phyloP scores from a whole-genome alignment of 2,888 invertebrate genomes.

The Andricus quercusramuli region DNA sequence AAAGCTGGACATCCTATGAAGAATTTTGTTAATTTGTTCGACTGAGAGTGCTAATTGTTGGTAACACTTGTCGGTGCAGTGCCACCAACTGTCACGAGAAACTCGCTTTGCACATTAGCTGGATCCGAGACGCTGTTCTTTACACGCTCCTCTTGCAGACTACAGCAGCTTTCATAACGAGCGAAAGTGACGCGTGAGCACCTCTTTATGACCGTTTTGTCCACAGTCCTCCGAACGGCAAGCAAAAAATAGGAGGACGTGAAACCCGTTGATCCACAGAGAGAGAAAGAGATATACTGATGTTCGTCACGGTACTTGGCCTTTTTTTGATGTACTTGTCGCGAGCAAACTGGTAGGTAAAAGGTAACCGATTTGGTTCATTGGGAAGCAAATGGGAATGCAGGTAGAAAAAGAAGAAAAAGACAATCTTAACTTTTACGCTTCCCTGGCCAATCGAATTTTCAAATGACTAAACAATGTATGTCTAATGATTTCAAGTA shows the following conservation, averaged over 20 bases:
- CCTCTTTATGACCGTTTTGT: conserved; percentile 40
- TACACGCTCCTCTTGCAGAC: conserved; percentile 43
- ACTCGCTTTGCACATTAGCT: conserved; percentile 49
- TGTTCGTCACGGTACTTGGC: conserved; percentile 2
- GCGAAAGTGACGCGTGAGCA: conserved; percentile 54
- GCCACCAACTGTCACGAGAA: conserved; percentile 46
- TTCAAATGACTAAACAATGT: too few species aligned
- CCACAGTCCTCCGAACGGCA: conserved; percentile 3
- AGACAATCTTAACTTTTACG: too few species aligned
- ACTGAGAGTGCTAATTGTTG: conserved; percentile 19
- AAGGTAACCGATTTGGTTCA: not conserved
- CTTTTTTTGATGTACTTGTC: not conserved
- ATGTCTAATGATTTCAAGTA: too few species aligned
- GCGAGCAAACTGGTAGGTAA: not conserved
- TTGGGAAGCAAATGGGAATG: not conserved
- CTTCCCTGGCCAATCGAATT: too few species aligned
- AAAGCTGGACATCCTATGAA: not conserved
- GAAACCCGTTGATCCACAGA: conserved; percentile 8
- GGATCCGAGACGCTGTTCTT: conserved; percentile 29
- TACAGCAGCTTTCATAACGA: conserved; percentile 51
- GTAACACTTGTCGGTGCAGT: conserved; percentile 10
- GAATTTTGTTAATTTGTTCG: conserved; percentile 4
- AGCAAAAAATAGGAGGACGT: conserved; percentile 19
- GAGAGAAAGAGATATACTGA: conserved; percentile 4
- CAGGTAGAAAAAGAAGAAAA: not conserved